Conservation (phyloP, 2,888 invertebrate species). For the Amorpha juglandis region DNA sequence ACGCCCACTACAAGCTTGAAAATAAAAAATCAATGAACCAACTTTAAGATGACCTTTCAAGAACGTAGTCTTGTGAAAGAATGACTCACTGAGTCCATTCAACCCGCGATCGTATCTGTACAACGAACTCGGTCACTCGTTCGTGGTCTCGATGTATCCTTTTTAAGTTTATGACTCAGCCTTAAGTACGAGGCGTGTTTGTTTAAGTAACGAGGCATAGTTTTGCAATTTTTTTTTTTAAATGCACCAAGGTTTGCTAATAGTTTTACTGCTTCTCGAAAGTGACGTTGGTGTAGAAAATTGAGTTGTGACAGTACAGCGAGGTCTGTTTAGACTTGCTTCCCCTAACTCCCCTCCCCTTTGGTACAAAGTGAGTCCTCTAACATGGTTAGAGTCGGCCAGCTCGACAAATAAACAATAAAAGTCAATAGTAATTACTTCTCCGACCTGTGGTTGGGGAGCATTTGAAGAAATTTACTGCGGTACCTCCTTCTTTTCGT, state of each 20-base stretch:
- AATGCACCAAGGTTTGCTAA: background rate
- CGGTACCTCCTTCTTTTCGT: too few relatives aligned
- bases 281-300: too few relatives aligned
- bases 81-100: constrained; percentile 75
- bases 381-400: too few relatives aligned
- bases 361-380: too few relatives aligned
- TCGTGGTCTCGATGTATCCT: constrained; percentile 58
- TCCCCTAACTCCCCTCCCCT: too few relatives aligned
- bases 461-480: too few relatives aligned
- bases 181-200: constrained; percentile 46
- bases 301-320: too few relatives aligned
- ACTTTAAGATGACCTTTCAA: constrained; percentile 67
- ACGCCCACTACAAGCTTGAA: constrained; percentile 30
- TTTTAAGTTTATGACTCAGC: constrained; percentile 70
- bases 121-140: constrained; percentile 68
- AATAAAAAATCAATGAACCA: constrained; percentile 53
- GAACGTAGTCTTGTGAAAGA: constrained; percentile 67
- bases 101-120: constrained; percentile 59
- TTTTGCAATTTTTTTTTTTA: constrained; percentile 40
- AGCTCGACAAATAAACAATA: too few relatives aligned
- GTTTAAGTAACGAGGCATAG: constrained; percentile 47
- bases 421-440: too few relatives aligned
- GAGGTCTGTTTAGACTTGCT: too few relatives aligned
- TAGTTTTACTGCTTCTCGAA: too few relatives aligned
- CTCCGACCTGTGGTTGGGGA: too few relatives aligned